phyloP scores from a whole-genome alignment of 2,888 invertebrate genomes.

The Ochropacha duplaris region DNA sequence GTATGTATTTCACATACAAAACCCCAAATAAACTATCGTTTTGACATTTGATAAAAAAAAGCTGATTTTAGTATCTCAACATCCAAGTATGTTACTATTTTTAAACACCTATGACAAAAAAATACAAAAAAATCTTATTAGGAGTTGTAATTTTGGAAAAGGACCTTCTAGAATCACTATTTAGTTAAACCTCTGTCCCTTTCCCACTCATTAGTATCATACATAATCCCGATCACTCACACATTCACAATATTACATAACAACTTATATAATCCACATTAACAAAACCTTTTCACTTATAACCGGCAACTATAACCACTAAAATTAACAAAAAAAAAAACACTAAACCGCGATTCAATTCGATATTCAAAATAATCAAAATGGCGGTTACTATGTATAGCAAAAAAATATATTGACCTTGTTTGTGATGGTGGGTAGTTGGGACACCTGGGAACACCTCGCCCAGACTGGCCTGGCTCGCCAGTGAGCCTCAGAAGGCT shows the following conservation, averaged over 20 bases:
- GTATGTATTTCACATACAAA: no score
- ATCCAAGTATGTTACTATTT: no score
- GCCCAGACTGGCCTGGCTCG: constrained; percentile 69
- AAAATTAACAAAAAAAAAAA: constrained; percentile 18
- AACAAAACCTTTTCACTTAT: constrained; percentile 4
- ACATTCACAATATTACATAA: background rate
- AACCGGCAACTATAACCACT: constrained; percentile 1
- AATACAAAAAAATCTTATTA: no score
- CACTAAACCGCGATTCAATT: constrained; percentile 17
- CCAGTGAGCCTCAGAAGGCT: constrained; percentile 56
- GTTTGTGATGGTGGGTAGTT: constrained; percentile 61
- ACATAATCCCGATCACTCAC: background rate
- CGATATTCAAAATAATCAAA: constrained; percentile 36
- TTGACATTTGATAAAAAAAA: no score
- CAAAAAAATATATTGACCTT: constrained; percentile 62
- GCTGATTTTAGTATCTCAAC: no score
- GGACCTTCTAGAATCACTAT: no score
- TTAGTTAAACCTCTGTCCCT: background rate
- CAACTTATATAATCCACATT: background rate
- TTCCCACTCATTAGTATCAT: background rate
- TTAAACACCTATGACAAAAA: no score
- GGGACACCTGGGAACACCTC: constrained; percentile 77
- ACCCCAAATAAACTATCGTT: no score
- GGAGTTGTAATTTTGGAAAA: no score
- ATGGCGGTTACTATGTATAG: constrained; percentile 40